Evolutionary conservation across 2,113 vertebrate species (phyloP), one percentile per base, ranked within the genome.

Genomic region (Sander vitreus): DNA sequence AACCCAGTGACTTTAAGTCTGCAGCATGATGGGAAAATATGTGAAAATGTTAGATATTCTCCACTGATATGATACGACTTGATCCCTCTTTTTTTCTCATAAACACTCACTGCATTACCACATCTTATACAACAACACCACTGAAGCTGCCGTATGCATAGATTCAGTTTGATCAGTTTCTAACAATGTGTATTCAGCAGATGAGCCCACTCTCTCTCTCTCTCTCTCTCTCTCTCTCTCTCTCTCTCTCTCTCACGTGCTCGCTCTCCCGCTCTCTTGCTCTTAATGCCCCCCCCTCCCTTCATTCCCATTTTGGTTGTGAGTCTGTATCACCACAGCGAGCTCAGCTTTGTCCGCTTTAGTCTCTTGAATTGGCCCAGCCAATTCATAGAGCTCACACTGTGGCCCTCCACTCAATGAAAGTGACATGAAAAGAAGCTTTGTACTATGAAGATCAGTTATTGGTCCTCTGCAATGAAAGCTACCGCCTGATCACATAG

Each of bases 351-450:
- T 95, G 93, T 95, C 92, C 93, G 94, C 90, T 95, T 94, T 88
- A 89, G 90, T 90, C 77, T 71, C 85, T 89, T 94, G 91, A 95
- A 95, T 94, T 85, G 90, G 73, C 72, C 50, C 66, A 86, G 85
- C 92, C 94, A 93, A 93, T 95, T 95, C 93, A 91, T 79, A 87
- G 78, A 85, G 91, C 88, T 90, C 74, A 51, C 88, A 86, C 91
- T 45, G 78, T 92, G 90, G 88, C 86, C 90, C 92, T 91, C 88
- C 92, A 91, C 93, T 93, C 86, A 93, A 93, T 93, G 92, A 90
- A 92, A 91, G 90, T 94, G 92, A 96, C 93, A 96, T 96, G 94
- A 96, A 96, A 96, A 95, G 94, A 93, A 92, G 94, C 95, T 96
- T 96, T 96, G 95, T 96, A 95, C 93, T 92, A 76, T 85, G 89